Conservation (phyloP, 1,140 invertebrate genomes). For the Caenorhabditis briggsae region DNA sequence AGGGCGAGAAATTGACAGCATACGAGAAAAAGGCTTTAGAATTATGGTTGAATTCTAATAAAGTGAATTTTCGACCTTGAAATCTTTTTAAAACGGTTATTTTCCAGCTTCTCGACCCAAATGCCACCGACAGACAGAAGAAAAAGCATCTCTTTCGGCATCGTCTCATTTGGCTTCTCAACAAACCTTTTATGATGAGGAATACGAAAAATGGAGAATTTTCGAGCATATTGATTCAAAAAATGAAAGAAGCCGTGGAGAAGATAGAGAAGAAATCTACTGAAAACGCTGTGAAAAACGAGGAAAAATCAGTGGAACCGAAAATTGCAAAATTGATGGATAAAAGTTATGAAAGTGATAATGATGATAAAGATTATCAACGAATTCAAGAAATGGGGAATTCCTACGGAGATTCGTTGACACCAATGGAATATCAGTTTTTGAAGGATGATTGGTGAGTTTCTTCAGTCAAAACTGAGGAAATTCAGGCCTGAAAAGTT, state of each 20-base stretch:
- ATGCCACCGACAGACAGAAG: neutral
- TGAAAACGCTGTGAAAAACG: neutral
- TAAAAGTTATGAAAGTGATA: no score
- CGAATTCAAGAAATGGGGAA: no score
- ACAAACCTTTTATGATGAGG: neutral
- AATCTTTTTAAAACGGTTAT: neutral
- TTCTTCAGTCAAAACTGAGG: neutral
- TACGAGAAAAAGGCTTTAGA: neutral
- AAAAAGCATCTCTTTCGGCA: neutral
- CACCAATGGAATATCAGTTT: neutral
- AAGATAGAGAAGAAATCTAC: neutral
- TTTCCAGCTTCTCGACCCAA: neutral
- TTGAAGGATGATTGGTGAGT: neutral
- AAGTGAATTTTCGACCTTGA: neutral
- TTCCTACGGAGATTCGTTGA: no score
- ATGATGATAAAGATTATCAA: no score
- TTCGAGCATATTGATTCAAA: neutral
- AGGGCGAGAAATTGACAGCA: neutral
- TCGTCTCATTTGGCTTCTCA: neutral
- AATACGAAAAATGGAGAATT: neutral
- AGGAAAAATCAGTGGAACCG: neutral
- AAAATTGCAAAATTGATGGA: no score
- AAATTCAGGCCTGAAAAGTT: no score
- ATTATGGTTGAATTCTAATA: no score
- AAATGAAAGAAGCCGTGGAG: neutral